Conservation (phyloP, 2,797 vertebrate species). For the Poeciliopsis infans region DNA sequence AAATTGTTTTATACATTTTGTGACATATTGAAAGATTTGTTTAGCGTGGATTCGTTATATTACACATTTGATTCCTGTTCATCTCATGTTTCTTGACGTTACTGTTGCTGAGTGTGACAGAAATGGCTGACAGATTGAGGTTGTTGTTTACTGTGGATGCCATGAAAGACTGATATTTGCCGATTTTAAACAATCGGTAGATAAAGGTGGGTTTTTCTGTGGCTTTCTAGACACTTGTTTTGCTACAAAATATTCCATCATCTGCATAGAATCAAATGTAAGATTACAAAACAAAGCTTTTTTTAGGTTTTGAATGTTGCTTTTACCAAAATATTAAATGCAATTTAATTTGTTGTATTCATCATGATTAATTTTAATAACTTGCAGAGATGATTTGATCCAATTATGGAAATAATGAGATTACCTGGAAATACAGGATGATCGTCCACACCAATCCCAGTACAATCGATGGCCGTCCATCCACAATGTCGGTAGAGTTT, state of each 20-base stretch:
- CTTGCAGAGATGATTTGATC: background rate
- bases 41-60: no score
- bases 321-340: background rate
- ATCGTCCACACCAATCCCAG: conserved; percentile 97
- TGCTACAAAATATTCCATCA: background rate
- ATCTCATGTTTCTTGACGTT: conserved; percentile 12
- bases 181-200: conserved; percentile 15
- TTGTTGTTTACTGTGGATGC: conserved; percentile 18
- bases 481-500: conserved; percentile 96
- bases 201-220: conserved; percentile 11
- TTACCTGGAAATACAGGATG: conserved; percentile 98
- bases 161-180: conserved; percentile 29
- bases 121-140: conserved; percentile 29
- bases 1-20: no score
- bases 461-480: conserved; percentile 94
- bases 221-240: conserved; percentile 1
- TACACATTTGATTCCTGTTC: background rate
- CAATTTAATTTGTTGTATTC: background rate
- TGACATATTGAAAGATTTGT: no score
- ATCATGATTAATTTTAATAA: background rate
- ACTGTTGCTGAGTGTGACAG: conserved; percentile 35
- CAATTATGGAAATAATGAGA: background rate
- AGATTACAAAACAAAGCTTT: background rate
- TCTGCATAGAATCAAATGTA: conserved; percentile 4
- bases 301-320: background rate